Base-by-base conservation (phyloP, 2,797 vertebrate species). In the Labeo calbasu region DNA sequence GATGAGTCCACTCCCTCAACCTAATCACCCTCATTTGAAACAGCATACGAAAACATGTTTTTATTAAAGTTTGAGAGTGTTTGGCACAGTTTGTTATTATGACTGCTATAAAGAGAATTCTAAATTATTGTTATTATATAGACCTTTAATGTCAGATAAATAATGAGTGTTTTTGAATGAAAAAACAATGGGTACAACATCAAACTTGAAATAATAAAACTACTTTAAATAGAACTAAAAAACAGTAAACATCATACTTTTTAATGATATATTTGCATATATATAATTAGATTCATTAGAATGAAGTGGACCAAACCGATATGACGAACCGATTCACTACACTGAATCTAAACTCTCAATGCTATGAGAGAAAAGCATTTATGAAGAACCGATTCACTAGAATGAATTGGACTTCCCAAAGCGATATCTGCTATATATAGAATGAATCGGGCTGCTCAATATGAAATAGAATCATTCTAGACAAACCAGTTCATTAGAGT, bases 1-100 rank as follows among this genome's bases (percentile, higher is more conserved):
- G 61, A 68, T 68, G 61, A 79, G 61, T 32, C 12, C 61, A 53
- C 77, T 36, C 77, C 61, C 61, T 68, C 12, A 65, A 36, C 46
- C 25, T 36, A n/a, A 79, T 14, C n/a, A 73, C 25, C 14, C 48
- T 36, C 46, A 50, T 63, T 78, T 65, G 5, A 43, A 23, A 66
- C 23, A 11, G 46, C 19, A 13, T 53, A n/a, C 0, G 12, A 68
- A 79, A 65, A 68, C 40, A 78, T 28, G 59, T 19, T 65, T 78
- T 50, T 77, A 46, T 61, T 61, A 11, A 65, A 50, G 43, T 12
- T 65, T 78, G 51, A 40, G 28, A 21, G 3, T 2, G 0, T 57
- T 75, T 75, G 21, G 51, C 28, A 75, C 28, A 32, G 28, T 75
- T 14, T 75, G 36, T 55, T 55, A 36, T 36, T 25, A 25, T 40